phyloP scores from a whole-genome alignment of 2,888 invertebrate species.

The Lochmaea capreae region DNA sequence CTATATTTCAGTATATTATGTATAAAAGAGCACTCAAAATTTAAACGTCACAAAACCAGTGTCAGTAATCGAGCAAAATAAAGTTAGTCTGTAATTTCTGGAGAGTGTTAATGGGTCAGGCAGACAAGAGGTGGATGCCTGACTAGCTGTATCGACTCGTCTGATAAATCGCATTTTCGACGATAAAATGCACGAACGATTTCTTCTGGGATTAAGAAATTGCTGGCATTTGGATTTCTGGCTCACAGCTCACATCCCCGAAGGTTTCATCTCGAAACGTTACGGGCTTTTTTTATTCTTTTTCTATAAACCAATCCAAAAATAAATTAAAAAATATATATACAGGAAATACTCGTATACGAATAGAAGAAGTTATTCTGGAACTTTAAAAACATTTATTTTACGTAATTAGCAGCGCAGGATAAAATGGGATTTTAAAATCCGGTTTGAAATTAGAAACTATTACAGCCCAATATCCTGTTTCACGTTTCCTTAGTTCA shows the following conservation, averaged over 20 bases:
- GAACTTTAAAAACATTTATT: slow-evolving; percentile 6
- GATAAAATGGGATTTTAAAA: neutral
- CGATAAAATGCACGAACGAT: slow-evolving; percentile 53
- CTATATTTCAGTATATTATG: neutral
- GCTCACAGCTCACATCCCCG: slow-evolving; percentile 38
- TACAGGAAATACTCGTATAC: slow-evolving; percentile 6
- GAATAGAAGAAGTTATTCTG: slow-evolving; percentile 4
- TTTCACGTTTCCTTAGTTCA: neutral
- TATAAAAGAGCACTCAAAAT: neutral
- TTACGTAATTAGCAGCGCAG: neutral
- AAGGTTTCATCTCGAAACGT: slow-evolving; percentile 40
- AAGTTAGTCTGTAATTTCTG: slow-evolving; percentile 46
- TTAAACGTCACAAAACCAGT: neutral
- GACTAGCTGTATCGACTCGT: slow-evolving; percentile 41
- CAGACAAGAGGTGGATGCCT: slow-evolving; percentile 42
- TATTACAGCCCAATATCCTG: neutral
- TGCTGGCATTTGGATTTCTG: slow-evolving; percentile 46
- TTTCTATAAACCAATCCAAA: slow-evolving; percentile 6
- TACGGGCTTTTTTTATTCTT: slow-evolving; percentile 28
- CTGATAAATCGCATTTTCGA: slow-evolving; percentile 53
- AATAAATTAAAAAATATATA: neutral
- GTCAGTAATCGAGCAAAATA: slow-evolving; percentile 25
- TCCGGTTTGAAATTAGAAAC: neutral
- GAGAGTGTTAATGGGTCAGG: slow-evolving; percentile 49
- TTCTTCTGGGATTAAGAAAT: slow-evolving; percentile 50